Evolutionary conservation across 2,797 vertebrate genomes (phyloP).

Genomic region (Tamandua tetradactyla): DNA sequence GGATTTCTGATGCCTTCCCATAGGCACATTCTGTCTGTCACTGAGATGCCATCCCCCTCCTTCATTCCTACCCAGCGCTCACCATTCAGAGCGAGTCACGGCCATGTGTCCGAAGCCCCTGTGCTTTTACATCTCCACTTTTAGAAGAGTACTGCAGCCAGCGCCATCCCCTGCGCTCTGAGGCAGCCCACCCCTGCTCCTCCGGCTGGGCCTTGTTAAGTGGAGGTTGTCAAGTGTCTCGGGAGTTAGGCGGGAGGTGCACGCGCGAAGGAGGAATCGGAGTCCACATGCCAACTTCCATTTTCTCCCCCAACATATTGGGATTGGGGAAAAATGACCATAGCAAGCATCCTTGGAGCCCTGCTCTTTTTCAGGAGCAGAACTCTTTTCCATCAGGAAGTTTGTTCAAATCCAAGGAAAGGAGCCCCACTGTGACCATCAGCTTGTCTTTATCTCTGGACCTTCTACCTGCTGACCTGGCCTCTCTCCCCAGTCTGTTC

Average conservation of each 20-base stretch:
- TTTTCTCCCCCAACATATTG: neutral
- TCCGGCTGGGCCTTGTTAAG: neutral
- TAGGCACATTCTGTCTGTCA: neutral
- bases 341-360: neutral
- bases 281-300: neutral
- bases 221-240: neutral
- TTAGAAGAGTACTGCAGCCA: neutral
- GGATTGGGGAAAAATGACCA: neutral
- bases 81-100: neutral
- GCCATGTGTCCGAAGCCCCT: neutral
- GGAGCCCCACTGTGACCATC: rapidly evolving
- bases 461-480: too few species aligned
- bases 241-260: neutral
- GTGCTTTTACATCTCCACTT: neutral
- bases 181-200: neutral
- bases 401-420: neutral
- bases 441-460: neutral
- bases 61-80: neutral
- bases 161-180: rapidly evolving
- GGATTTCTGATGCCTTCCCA: neutral
- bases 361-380: neutral
- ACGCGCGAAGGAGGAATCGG: neutral
- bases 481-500: neutral
- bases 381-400: neutral
- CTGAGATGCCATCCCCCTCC: too few species aligned